Evolutionary conservation across 2,797 vertebrate genomes (phyloP), one percentile per base, ranked within the genome.

Genomic region (Limnodromus scolopaceus): DNA sequence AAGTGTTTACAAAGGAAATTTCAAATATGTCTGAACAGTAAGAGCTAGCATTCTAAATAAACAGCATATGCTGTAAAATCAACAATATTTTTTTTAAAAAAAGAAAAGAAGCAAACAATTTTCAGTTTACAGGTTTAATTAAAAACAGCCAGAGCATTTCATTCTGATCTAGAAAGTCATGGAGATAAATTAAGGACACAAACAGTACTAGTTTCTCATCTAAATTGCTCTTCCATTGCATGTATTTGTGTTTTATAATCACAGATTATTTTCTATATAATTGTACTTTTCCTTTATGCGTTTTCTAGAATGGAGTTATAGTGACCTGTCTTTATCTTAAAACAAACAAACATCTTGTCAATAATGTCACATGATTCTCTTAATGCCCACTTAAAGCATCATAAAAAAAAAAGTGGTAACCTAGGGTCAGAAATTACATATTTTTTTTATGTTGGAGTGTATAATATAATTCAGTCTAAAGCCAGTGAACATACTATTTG

Each of bases 41-140:
- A 93, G 74, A 82, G 82, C 30, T 54, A 38, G 58, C 58, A 71
- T 65, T 41, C 63, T 82, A 65, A 64, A 58, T 38, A 83, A 94
- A 94, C 51, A 74, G 71, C 70, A 84, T 45, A 87, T 48, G 61
- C 23, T 89, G 38, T 13, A 11, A 32, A 71, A 49, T 48, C 53
- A 84, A 68, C 69, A 84, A 41, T 22, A 12, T 30, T 70, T 58
- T 63, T 55, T 86, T 75, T 11, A 17, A 3, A 6, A 14, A 66
- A 79, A 53, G 11, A 48, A 53, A 84, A 38, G 22, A 27, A 76
- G 39, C 15, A 76, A 85, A 32, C 16, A 43, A 25, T 32, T 48
- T 83, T 77, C 51, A 51, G 55, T 81, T 84, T 86, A 11, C 68
- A 86, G 60, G 85, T 88, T 95, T 92, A 94, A 95, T 90, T 94